A percentile compares a stretch with the other conserved stretches of the same genome.
Conservation (phyloP, 2,888 invertebrate genomes). For the Yponomeuta evonymella region DNA sequence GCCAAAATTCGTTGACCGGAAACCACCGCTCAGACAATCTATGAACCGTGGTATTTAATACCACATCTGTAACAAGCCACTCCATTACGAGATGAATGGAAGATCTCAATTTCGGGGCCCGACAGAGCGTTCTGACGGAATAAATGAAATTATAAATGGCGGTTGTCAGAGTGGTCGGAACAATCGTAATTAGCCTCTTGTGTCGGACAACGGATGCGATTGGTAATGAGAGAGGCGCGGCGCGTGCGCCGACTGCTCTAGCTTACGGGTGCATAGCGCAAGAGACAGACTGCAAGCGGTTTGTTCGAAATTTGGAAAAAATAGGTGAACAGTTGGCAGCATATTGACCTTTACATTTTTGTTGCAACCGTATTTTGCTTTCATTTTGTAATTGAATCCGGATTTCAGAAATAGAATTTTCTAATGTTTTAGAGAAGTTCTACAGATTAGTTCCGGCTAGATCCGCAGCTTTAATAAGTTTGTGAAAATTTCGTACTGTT, state of each 20-base stretch:
- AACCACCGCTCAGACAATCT: not conserved
- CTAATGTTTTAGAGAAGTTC: too few relatives aligned
- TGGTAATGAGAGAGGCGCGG: conserved; percentile 45
- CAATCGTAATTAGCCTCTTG: conserved; percentile 71
- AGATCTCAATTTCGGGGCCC: conserved; percentile 28
- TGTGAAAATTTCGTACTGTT: too few relatives aligned
- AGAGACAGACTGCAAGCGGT: too few relatives aligned
- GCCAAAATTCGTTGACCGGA: not conserved
- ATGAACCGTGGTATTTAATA: not conserved
- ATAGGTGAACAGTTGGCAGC: too few relatives aligned
- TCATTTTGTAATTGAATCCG: too few relatives aligned
- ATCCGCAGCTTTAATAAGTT: too few relatives aligned
- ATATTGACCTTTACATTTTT: too few relatives aligned
- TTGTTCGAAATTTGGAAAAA: too few relatives aligned
- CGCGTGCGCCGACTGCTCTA: conserved; percentile 49
- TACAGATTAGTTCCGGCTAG: too few relatives aligned
- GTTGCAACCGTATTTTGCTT: too few relatives aligned
- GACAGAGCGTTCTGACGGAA: conserved; percentile 35
- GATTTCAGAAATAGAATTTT: too few relatives aligned
- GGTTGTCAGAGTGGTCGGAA: conserved; percentile 69
- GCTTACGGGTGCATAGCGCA: too few relatives aligned
- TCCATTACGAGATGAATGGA: conserved; percentile 8
- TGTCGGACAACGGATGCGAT: conserved; percentile 57
- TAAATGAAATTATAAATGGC: conserved; percentile 63
- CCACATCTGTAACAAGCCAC: conserved; percentile 7